Evolutionary conservation across 2,888 invertebrate genomes (phyloP), one percentile per base, ranked within the genome.

Genomic region (Tipula lateralis): DNA sequence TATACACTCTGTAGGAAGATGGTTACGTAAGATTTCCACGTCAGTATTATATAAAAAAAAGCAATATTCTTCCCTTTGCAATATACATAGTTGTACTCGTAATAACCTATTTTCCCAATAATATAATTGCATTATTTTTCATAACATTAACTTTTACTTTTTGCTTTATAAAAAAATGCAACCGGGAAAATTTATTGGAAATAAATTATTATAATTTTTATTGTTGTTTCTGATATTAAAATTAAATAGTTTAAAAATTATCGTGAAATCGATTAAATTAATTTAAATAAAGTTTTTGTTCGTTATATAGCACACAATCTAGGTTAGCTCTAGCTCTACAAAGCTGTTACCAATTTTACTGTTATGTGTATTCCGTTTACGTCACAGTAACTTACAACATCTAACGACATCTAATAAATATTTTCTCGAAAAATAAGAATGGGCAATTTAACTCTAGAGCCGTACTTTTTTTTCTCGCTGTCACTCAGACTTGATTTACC

Each of bases 131-230:
- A 66, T 66, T 50, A 50, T 16, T 50, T 50, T 50, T 66, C 24
- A 66, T 66, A 66, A 66, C 19, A 66, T 66, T 66, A 66, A 66
- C 66, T 66, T 66, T 66, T 66, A 66, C 66, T 66, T 66, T 66
- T 50, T 66, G n/a, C 24, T 66, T 6, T 44, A 16, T 66, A 24
- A 19, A n/a, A 44, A n/a, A 44, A n/a, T 66, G 24, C 24, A 66
- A 24, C 24, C 24, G 24, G 66, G 66, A 66, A 66, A 66, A 66
- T 66, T 66, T 66, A 66, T 66, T 66, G 66, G 66, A 66, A 24
- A 24, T 12, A 66, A 66, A 66, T 66, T 0, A 66, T 50, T 50
- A 6, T 50, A 50, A 4, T 50, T 16, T 16, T 1, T 2, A 7
- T 36, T 36, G 32, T 32, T 32, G 32, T 36, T 36, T 9, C 12